Base-by-base conservation (phyloP, 2,797 vertebrate genomes). In the Macropodus opercularis region DNA sequence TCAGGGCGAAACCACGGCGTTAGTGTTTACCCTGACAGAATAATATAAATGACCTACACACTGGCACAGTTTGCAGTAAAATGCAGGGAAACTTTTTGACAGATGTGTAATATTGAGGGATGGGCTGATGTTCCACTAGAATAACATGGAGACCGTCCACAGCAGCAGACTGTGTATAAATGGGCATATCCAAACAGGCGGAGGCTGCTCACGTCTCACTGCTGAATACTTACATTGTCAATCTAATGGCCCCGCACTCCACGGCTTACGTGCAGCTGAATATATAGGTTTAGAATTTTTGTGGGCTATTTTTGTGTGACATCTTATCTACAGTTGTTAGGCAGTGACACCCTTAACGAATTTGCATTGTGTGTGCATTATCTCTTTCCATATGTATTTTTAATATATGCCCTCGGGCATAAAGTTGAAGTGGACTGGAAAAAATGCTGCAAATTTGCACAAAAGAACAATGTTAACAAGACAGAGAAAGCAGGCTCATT, bases 401-500 rank as follows among this genome's bases (percentile, higher is more conserved):
- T 93, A 92, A 93, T 92, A 92, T 91, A 91, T 92, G 89, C 89
- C 91, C 89, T 85, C 63, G 85, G 90, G 92, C 89, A 91, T 90
- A 88, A 92, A 91, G 91, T 92, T 91, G 90, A 93, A 93, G 90
- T 92, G 91, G 91, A 89, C 90, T 90, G 86, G 84, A 87, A 89
- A 85, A 85, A 87, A 87, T 70, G 71, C 85, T 77, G 85, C 75
- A 81, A 90, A 91, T 92, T 92, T 91, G 90, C 91, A 90, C 91
- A 92, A 91, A 92, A 92, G 89, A 90, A 90, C 89, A 91, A 90
- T 92, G 90, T 92, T 93, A 93, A 93, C 92, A 93, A 93, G 91
- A 92, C 61, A 73, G 83, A 89, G 86, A 91, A 86, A 84, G 85
- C 76, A 81, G 86, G 85, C 91, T 92, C 91, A 92, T 93, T 94